Conservation (phyloP, 2,888 invertebrate genomes). For the Teleiodes luculella region DNA sequence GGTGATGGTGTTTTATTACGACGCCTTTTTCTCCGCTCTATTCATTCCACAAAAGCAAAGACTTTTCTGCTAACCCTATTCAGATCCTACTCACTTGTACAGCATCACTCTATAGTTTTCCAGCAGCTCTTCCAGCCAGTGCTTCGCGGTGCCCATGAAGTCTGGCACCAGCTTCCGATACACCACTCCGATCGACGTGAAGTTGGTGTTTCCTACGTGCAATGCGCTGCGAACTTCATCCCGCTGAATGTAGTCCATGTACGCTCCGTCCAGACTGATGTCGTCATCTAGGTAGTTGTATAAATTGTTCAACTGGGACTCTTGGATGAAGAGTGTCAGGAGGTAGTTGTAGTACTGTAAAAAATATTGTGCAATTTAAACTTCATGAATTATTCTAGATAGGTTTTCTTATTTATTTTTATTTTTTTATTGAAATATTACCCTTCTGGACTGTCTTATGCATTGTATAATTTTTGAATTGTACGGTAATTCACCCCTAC, state of each 20-base stretch:
- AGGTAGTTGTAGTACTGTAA: slow-evolving; percentile 48
- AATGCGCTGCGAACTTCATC: slow-evolving; percentile 66
- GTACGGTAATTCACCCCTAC: no score
- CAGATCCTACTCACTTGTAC: slow-evolving; percentile 75
- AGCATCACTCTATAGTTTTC: slow-evolving; percentile 78
- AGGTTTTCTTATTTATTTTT: no score
- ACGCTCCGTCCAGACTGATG: slow-evolving; percentile 55
- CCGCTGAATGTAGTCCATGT: slow-evolving; percentile 63
- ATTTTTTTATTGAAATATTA: no score
- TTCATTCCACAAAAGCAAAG: no score
- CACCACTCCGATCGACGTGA: slow-evolving; percentile 71
- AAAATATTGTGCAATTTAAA: background rate
- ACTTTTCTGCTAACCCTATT: no score
- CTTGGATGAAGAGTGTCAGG: slow-evolving; percentile 59
- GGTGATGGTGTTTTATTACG: no score
- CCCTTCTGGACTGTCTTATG: no score
- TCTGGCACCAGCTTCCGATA: slow-evolving; percentile 72
- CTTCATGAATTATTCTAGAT: no score
- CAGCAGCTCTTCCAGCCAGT: slow-evolving; percentile 73
- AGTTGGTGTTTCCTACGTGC: slow-evolving; percentile 64
- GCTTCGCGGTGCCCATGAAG: slow-evolving; percentile 78
- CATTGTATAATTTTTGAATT: no score
- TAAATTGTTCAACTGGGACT: slow-evolving; percentile 64
- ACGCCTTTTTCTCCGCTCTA: no score
- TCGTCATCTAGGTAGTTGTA: slow-evolving; percentile 73